Percentiles rank a stretch among this genome's conserved stretches.
These are phyloP conservation scores for Euplexia lucipara DNA, from an alignment of 2,888 invertebrate species.

Conservation along the genomic window DNA sequence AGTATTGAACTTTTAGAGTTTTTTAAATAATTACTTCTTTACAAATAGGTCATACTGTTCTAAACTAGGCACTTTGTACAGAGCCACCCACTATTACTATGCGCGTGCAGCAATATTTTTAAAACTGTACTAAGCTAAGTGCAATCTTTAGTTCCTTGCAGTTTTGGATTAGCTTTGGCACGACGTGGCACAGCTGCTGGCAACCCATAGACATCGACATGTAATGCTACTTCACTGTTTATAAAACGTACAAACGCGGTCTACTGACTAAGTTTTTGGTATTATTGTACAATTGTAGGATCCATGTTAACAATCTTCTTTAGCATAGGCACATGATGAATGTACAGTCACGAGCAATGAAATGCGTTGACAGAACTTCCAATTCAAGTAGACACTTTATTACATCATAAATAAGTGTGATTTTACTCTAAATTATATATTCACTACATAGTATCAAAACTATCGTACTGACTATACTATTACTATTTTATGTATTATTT, in stretches of 20 bases:
- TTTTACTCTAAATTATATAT: no score
- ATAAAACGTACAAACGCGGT: background rate
- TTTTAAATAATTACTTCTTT: constrained; percentile 10
- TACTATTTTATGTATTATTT: no score
- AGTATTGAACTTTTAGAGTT: constrained; percentile 33
- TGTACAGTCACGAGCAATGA: no score
- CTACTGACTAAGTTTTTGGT: constrained; percentile 3
- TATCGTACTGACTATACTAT: no score
- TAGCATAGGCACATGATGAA: background rate
- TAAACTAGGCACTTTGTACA: constrained; percentile 68
- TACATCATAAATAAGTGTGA: no score
- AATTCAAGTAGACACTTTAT: no score
- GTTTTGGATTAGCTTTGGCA: constrained; percentile 23
- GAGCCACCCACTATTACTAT: constrained; percentile 38
- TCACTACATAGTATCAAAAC: no score
- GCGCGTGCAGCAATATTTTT: constrained; percentile 1
- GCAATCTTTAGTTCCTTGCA: constrained; percentile 35
- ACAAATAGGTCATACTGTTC: constrained; percentile 30
- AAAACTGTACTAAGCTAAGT: constrained; percentile 38
- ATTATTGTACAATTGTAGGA: background rate
- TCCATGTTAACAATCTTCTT: background rate
- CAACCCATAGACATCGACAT: background rate
- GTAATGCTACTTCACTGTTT: background rate
- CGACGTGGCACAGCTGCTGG: background rate
- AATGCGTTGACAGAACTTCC: no score